Base-by-base conservation (phyloP, 2,797 vertebrate species). In the Argentina silus region DNA sequence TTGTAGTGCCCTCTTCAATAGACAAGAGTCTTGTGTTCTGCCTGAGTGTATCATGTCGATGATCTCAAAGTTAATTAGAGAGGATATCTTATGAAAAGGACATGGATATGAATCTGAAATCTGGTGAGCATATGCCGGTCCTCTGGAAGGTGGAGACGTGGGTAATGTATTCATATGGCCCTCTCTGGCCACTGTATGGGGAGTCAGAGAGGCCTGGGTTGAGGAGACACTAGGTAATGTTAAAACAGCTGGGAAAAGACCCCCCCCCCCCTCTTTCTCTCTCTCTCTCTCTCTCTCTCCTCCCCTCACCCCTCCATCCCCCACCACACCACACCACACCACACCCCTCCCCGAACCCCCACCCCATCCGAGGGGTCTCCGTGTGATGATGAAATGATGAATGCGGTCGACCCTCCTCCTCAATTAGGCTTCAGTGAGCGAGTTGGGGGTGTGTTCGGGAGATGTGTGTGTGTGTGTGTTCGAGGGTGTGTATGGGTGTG, bases 361-460 rank as follows among this genome's bases (percentile, higher is more conserved):
- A 48, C 50, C 69, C 64, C 74, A 69, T 74, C 78, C 75, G 63
- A 72, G 78, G 57, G 66, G 79, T 79, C 65, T 78, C 81, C 79
- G 0, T 42, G 45, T n/a, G 4, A 1, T 65, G 69, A 76, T 79
- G 63, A 82, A 86, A 23, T 85, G 85, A 90, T 85, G 81, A 90
- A 88, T 85, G 81, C 86, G 75, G 67, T 79, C 72, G 80, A 83
- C 83, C 80, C 84, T 78, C 80, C 65, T 45, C 76, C 81, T 87
- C 89, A 89, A 89, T 91, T 91, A 92, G 83, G 75, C 70, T 75
- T 78, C 73, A 45, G 15, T 63, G 36, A n/a, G 36, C 14, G 3
- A 1, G 21, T 59, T 9, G 9, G 23, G 50, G 15, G 50, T 3
- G 1, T 15, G 50, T 53, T 53, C 14, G 50, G 50, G 6, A 36